Evolutionary conservation across 2,888 invertebrate species (phyloP).

Genomic region (Mesorhabditis belari): DNA sequence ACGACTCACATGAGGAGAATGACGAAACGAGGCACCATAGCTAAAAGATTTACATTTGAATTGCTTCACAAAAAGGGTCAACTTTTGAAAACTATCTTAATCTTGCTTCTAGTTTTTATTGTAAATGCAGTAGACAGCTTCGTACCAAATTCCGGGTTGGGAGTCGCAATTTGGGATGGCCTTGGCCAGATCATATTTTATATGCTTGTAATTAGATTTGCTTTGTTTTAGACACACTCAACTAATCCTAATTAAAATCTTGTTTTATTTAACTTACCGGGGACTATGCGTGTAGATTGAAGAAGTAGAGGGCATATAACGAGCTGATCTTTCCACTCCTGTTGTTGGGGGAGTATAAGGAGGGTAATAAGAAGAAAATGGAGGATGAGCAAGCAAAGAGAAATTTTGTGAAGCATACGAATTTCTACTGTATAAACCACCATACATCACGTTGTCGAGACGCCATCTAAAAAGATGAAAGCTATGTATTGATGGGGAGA

Average conservation of each 20-base stretch:
- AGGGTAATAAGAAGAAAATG: neutral
- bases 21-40: neutral
- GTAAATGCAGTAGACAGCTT: no score
- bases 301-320: neutral
- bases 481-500: no score
- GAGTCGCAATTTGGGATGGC: no score
- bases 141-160: no score
- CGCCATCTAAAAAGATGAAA: constrained; percentile 27
- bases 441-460: constrained; percentile 31
- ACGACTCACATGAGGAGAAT: no score
- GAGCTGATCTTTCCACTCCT: neutral
- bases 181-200: no score
- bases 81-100: neutral
- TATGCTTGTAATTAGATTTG: neutral
- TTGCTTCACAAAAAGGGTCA: neutral
- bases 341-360: neutral
- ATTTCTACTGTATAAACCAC: constrained; percentile 25
- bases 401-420: constrained; percentile 9
- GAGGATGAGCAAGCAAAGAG: neutral
- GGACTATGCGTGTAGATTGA: neutral
- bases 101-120: neutral
- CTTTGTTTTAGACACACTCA: no score
- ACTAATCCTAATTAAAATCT: no score
- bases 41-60: neutral
- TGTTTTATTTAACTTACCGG: neutral